Base-by-base conservation (phyloP, 2,888 invertebrate genomes). In the Tachina lurida region DNA sequence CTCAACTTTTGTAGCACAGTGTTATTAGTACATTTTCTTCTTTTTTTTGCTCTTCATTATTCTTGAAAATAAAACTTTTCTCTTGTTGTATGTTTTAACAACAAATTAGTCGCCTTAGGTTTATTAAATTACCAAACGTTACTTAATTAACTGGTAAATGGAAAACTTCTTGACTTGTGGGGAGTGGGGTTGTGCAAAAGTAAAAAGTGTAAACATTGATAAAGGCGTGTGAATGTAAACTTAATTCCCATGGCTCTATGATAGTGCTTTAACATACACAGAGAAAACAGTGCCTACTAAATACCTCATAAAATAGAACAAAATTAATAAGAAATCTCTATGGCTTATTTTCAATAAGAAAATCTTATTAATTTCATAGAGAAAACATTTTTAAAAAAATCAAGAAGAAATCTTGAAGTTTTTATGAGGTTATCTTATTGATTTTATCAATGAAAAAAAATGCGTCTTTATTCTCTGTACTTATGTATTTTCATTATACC, bases 41-140 rank as follows among this genome's bases (percentile, higher is more conserved):
- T 63, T n/a, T 39, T 19, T 62, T 31, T 78, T 41, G 39, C 41
- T 63, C 4, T 9, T 4, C 15, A 41, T 45, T 43, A 56, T 49
- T 41, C 41, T 39, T 56, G 43, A 41, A 58, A 65, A 74, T 74
- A 67, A 74, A 80, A 74, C 63, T 41, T 70, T 76, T 62, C 22
- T 65, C 43, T n/a, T 58, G 9, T 58, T 67, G 41, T 67, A 54
- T 77, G 67, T 60, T 65, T 67, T 65, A 73, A 60, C 67, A 77
- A 77, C 71, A 83, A 83, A 77, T 77, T 77, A 79, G 79, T 79
- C 68, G 70, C 73, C 65, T 62, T 80, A 17, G 60, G 71, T 90
- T 91, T 89, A 90, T 91, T 91, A 90, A 90, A 90, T 89, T 89
- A 88, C 87, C 88, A 87, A 31, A 73, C 89, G 89, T 89, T 90